Evolutionary conservation across 2,113 vertebrate species (phyloP).

Genomic region (Panthera uncia): DNA sequence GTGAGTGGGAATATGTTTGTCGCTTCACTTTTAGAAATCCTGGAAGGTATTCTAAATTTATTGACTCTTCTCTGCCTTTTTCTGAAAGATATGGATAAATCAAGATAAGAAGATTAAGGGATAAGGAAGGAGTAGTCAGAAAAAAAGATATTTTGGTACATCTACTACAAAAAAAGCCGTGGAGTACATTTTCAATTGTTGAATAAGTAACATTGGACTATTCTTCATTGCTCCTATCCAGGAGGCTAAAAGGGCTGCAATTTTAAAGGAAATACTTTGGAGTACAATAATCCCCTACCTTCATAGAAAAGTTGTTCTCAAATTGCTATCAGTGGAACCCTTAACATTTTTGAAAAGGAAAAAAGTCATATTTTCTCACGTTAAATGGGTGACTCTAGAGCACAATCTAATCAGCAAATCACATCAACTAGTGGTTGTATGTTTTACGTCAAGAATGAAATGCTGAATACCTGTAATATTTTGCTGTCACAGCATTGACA

Average conservation of each 20-base stretch:
- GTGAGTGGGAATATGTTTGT: not conserved
- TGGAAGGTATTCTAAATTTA: not conserved
- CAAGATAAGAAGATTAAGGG: not conserved
- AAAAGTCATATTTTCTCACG: not conserved
- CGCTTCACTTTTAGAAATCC: slow-evolving; percentile 6
- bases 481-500: not conserved
- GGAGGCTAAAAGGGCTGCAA: not conserved
- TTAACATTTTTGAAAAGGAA: not conserved
- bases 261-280: not conserved
- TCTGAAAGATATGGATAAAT: slow-evolving; percentile 10
- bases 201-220: not conserved
- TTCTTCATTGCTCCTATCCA: not conserved
- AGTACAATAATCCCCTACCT: not conserved
- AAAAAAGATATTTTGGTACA: not conserved
- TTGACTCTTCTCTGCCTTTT: not conserved
- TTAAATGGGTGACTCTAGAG: not conserved
- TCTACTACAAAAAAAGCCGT: not conserved
- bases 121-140: not conserved
- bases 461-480: not conserved
- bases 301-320: not conserved
- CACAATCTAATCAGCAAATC: not conserved
- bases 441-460: not conserved
- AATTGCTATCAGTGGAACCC: not conserved
- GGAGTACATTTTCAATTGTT: not conserved
- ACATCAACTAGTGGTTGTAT: not conserved